Percentiles rank a stretch among this genome's conserved stretches.
phyloP scores from a whole-genome alignment of 2,113 vertebrate genomes.

The Phycodurus eques region DNA sequence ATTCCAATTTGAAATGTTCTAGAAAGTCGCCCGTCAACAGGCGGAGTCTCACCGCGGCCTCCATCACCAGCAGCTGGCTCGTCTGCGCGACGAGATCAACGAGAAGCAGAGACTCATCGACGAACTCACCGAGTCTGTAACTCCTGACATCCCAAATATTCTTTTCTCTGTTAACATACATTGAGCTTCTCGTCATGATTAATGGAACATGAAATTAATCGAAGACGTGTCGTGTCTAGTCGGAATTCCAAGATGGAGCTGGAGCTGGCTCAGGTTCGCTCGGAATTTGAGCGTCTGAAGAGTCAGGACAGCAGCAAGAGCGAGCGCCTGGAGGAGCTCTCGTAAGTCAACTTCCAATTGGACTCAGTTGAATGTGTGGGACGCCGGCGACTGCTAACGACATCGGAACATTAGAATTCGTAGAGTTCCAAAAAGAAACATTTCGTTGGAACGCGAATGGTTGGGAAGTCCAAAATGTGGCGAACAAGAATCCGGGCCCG shows the following conservation, averaged over 20 bases:
- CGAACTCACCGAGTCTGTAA: slow-evolving; percentile 84
- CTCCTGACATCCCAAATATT: neutral
- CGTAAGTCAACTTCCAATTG: slow-evolving; percentile 69
- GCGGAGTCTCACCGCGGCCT: slow-evolving; percentile 79
- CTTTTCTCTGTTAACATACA: neutral
- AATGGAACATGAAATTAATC: neutral
- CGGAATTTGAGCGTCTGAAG: slow-evolving; percentile 84
- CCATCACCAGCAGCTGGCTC: slow-evolving; percentile 84
- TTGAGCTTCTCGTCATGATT: neutral
- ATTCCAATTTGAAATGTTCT: slow-evolving; percentile 12
- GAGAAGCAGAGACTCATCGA: slow-evolving; percentile 90
- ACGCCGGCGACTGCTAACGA: neutral
- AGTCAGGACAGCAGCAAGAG: slow-evolving; percentile 84
- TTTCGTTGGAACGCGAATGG: too few species aligned
- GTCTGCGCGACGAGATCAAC: slow-evolving; percentile 88
- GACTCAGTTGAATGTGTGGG: neutral
- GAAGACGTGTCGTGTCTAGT: slow-evolving; percentile 51
- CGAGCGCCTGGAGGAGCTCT: slow-evolving; percentile 84
- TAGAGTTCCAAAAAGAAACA: too few species aligned
- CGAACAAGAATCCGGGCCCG: too few species aligned
- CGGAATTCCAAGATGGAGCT: slow-evolving; percentile 86
- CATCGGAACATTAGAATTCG: neutral
- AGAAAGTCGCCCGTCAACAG: slow-evolving; percentile 78
- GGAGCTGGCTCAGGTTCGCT: slow-evolving; percentile 82
- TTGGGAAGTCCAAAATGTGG: too few species aligned